Conservation (phyloP, 2,888 invertebrate genomes). For the Volucella inflata region DNA sequence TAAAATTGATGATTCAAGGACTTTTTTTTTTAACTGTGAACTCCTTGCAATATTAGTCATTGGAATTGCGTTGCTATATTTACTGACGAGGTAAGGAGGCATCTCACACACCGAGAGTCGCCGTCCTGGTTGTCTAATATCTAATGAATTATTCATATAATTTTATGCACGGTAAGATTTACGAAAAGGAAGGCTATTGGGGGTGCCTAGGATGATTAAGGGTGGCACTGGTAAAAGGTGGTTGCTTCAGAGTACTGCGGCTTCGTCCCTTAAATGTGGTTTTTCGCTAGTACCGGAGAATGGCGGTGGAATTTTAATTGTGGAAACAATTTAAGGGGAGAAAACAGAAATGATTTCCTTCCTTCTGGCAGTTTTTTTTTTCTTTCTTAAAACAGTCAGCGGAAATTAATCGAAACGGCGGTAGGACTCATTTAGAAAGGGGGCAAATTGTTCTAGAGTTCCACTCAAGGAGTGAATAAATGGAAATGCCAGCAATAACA, state of each 20-base stretch:
- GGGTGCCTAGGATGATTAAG: background rate
- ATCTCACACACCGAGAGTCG: slow-evolving; percentile 36
- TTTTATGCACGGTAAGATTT: slow-evolving; percentile 62
- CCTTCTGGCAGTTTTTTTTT: background rate
- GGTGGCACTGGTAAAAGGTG: background rate
- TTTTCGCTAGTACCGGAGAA: slow-evolving; percentile 4
- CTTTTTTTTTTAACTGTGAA: background rate
- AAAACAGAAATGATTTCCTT: slow-evolving; percentile 47
- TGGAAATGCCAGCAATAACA: slow-evolving; percentile 19
- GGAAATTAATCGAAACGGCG: slow-evolving; percentile 66
- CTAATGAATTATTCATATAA: slow-evolving; percentile 73
- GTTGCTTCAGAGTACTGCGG: background rate
- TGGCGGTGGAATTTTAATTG: slow-evolving; percentile 68
- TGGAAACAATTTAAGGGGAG: slow-evolving; percentile 61
- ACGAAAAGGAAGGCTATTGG: slow-evolving; percentile 1
- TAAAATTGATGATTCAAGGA: slow-evolving; percentile 44
- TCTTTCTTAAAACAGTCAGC: slow-evolving; percentile 51
- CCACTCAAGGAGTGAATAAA: slow-evolving; percentile 18
- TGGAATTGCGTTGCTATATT: slow-evolving; percentile 29
- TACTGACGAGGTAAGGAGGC: slow-evolving; percentile 45
- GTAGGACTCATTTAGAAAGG: background rate
- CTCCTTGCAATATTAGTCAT: slow-evolving; percentile 3
- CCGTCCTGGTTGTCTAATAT: slow-evolving; percentile 49
- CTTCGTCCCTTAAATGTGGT: background rate
- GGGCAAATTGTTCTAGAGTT: slow-evolving; percentile 15